Evolutionary conservation across 2,888 invertebrate genomes (phyloP).

Genomic region (Aphidoletes aphidimyza): DNA sequence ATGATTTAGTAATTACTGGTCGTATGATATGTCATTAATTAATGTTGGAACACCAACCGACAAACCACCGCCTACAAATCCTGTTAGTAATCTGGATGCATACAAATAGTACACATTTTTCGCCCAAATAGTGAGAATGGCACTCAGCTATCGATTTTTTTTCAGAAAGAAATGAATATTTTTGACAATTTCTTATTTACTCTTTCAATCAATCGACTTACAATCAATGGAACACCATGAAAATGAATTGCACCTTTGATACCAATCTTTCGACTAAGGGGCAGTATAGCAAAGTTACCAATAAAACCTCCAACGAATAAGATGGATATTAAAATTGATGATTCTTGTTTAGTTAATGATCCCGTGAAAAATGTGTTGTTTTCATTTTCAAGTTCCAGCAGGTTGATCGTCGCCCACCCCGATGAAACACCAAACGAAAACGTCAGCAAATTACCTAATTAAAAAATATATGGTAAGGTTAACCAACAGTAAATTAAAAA

Average conservation of each 20-base stretch:
- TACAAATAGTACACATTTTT: conserved; percentile 61
- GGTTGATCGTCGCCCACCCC: neutral
- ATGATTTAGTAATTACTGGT: conserved; percentile 60
- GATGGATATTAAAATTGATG: neutral
- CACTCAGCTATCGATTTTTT: neutral
- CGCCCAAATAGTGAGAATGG: conserved; percentile 61
- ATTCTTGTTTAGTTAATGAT: neutral
- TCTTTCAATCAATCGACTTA: no score
- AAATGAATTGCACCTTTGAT: neutral
- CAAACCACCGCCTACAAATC: conserved; percentile 62
- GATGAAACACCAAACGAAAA: neutral
- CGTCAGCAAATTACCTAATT: neutral
- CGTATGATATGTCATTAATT: conserved; percentile 63
- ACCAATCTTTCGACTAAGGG: neutral
- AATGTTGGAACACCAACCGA: conserved; percentile 63
- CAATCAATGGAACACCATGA: neutral
- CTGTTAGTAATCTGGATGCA: conserved; percentile 61
- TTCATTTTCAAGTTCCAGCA: neutral
- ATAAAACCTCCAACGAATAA: neutral
- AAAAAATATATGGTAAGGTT: no score
- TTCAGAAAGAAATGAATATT: neutral
- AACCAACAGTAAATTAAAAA: no score
- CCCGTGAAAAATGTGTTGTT: neutral
- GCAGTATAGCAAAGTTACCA: neutral
- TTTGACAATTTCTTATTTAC: no score